Percentiles rank a stretch among this genome's conserved stretches.
Conservation (phyloP, 2,113 vertebrate species). For the Heterotilapia buettikoferi region DNA sequence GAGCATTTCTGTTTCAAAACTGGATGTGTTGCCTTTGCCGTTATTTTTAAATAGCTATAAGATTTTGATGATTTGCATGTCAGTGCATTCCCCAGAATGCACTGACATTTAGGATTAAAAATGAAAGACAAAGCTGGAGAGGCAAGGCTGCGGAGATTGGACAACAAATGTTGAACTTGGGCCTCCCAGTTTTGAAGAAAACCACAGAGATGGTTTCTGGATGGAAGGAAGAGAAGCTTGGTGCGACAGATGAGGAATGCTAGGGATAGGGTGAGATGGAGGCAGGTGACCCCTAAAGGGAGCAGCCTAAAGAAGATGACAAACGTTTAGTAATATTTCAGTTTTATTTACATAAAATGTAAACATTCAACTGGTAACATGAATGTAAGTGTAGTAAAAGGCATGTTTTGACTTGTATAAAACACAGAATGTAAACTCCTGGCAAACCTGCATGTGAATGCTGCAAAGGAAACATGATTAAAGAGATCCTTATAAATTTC, state of each 20-base stretch:
- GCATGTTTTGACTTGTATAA: conserved; percentile 69
- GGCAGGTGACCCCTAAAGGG: neutral
- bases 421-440: conserved; percentile 62
- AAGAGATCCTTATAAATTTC: neutral
- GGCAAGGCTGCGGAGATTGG: neutral
- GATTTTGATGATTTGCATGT: neutral
- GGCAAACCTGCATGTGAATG: conserved; percentile 48
- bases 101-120: neutral
- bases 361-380: conserved; percentile 71
- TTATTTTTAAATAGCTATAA: neutral
- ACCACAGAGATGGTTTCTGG: neutral
- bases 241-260: neutral
- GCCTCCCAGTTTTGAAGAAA: neutral
- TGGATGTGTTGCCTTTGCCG: neutral
- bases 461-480: conserved; percentile 19
- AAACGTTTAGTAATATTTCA: conserved; percentile 14
- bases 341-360: conserved; percentile 69
- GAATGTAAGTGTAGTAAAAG: conserved; percentile 67
- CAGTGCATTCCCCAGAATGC: too few relatives aligned
- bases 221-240: neutral
- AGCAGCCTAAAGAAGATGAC: neutral
- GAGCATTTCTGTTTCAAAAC: neutral
- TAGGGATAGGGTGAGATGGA: neutral
- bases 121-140: neutral
- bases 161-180: neutral